phyloP scores from a whole-genome alignment of 2,797 vertebrate species.

The Coilia nasus region DNA sequence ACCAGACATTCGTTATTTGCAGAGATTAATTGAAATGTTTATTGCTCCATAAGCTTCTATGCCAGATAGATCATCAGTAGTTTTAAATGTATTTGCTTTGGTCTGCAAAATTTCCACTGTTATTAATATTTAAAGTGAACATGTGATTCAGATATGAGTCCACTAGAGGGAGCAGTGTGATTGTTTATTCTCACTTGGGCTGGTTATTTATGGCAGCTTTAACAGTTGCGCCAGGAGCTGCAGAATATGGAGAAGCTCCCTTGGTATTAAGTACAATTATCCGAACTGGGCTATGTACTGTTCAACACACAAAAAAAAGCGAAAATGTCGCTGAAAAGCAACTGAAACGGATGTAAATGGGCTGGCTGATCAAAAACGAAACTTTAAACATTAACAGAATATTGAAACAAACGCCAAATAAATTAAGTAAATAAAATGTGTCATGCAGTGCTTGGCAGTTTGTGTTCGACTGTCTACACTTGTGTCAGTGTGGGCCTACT shows the following conservation, averaged over 20 bases:
- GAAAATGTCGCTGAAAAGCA: too few species aligned
- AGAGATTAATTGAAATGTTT: background rate
- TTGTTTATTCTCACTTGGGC: constrained; percentile 15
- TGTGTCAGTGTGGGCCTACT: too few species aligned
- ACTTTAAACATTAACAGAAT: too few species aligned
- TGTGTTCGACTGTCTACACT: too few species aligned
- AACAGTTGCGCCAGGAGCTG: background rate
- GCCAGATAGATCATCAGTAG: background rate
- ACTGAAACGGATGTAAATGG: too few species aligned
- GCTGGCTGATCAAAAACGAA: too few species aligned
- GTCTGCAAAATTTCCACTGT: background rate
- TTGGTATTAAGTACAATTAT: constrained; percentile 1
- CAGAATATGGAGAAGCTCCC: background rate
- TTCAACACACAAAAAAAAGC: background rate
- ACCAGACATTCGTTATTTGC: background rate
- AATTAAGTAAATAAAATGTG: too few species aligned
- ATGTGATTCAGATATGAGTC: background rate
- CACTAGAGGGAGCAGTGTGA: constrained; percentile 12
- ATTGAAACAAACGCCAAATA: too few species aligned
- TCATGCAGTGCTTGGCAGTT: too few species aligned
- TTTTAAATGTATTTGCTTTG: background rate
- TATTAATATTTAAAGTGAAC: background rate
- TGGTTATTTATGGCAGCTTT: background rate
- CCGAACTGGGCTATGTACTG: background rate
- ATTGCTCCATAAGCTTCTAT: background rate